phyloP scores from a whole-genome alignment of 2,113 vertebrate species.

The Calonectris borealis region DNA sequence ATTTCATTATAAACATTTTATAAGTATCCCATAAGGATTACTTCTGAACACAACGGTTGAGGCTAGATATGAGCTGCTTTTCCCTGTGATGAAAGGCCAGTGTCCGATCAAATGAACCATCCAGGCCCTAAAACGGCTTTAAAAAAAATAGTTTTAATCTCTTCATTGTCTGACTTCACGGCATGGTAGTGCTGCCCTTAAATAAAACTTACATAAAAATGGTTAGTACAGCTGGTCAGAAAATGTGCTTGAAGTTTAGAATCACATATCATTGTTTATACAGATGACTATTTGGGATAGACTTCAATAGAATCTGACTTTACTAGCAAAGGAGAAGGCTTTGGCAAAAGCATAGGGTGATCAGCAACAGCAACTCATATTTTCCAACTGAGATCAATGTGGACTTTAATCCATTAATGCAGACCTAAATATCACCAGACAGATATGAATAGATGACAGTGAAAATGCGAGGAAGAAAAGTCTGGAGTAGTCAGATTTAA shows the following conservation, averaged over 20 bases:
- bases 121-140: slow-evolving; percentile 28
- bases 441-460: slow-evolving; percentile 65
- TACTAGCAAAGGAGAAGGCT: slow-evolving; percentile 62
- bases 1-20: slow-evolving; percentile 25
- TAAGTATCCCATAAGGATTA: slow-evolving; percentile 14
- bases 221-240: slow-evolving; percentile 90
- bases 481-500: slow-evolving; percentile 54
- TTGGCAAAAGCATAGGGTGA: slow-evolving; percentile 72
- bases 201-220: slow-evolving; percentile 72
- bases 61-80: not conserved
- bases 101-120: slow-evolving; percentile 51
- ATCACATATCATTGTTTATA: slow-evolving; percentile 90
- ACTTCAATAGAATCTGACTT: slow-evolving; percentile 86
- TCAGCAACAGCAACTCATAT: slow-evolving; percentile 73
- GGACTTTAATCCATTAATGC: slow-evolving; percentile 64
- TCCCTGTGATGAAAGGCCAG: slow-evolving; percentile 16
- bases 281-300: slow-evolving; percentile 86
- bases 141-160: slow-evolving; percentile 56
- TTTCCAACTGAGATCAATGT: slow-evolving; percentile 77
- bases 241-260: slow-evolving; percentile 90
- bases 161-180: slow-evolving; percentile 60
- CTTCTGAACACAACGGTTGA: not conserved
- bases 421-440: slow-evolving; percentile 70
- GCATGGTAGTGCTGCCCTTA: slow-evolving; percentile 61
- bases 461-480: slow-evolving; percentile 40